These are phyloP conservation scores for Doris montereyensis DNA, from an alignment of 2,888 invertebrate genomes.

Conservation along the genomic window DNA sequence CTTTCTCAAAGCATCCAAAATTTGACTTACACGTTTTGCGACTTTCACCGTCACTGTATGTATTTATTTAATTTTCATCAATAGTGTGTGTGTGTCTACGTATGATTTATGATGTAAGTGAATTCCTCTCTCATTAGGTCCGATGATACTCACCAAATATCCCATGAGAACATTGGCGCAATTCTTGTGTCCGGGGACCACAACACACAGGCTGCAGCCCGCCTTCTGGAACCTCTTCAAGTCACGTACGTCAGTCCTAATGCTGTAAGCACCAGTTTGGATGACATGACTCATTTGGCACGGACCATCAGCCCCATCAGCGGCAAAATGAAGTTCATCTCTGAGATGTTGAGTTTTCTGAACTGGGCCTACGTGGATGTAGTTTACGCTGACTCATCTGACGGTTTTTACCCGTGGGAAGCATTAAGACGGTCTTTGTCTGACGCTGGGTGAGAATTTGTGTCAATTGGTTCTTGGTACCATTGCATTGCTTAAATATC, in stretches of 20 bases:
- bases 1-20: too few species aligned
- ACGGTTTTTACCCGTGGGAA: not conserved
- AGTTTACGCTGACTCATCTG: slow-evolving; percentile 55
- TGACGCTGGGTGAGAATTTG: not conserved
- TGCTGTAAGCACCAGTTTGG: slow-evolving; percentile 53
- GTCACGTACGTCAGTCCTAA: slow-evolving; percentile 74
- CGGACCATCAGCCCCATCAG: slow-evolving; percentile 61
- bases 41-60: too few species aligned
- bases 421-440: not conserved
- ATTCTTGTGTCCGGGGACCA: slow-evolving; percentile 62
- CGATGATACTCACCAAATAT: slow-evolving; percentile 30
- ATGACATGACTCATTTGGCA: slow-evolving; percentile 59
- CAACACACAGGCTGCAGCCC: slow-evolving; percentile 62
- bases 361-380: slow-evolving; percentile 72
- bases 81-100: too few species aligned
- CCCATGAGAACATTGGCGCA: slow-evolving; percentile 60
- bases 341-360: slow-evolving; percentile 65
- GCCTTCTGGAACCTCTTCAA: slow-evolving; percentile 75
- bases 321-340: slow-evolving; percentile 59
- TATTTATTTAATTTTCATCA: too few species aligned
- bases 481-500: too few species aligned
- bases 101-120: too few species aligned
- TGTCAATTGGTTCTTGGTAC: too few species aligned
- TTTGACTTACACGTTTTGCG: too few species aligned
- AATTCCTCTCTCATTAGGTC: slow-evolving; percentile 13